Conservation (phyloP, 2,888 invertebrate species). For the Dromius quadrimaculatus region DNA sequence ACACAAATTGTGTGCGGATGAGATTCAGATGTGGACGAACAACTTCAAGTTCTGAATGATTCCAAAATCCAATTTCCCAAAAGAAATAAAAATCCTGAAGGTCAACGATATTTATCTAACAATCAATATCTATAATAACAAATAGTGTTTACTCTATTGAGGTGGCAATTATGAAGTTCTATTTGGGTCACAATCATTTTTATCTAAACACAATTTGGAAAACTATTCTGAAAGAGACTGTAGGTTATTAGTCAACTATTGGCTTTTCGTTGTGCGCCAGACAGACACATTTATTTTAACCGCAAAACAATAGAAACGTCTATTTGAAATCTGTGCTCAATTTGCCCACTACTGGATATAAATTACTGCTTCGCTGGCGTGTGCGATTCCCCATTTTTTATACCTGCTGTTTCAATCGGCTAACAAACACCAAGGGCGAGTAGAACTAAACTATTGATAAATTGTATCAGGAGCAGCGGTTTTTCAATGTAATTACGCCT, state of each 20-base stretch:
- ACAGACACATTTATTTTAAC: constrained; percentile 49
- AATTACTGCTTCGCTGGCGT: constrained; percentile 48
- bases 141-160: too few species aligned
- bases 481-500: constrained; percentile 43
- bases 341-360: constrained; percentile 53
- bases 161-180: constrained; percentile 15
- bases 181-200: constrained; percentile 20
- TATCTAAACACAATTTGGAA: constrained; percentile 30
- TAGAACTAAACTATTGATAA: constrained; percentile 48
- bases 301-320: constrained; percentile 53
- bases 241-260: constrained; percentile 48
- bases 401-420: constrained; percentile 41
- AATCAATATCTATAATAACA: too few species aligned
- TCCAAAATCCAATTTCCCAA: too few species aligned
- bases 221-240: constrained; percentile 17
- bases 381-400: constrained; percentile 50
- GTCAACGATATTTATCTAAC: too few species aligned
- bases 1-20: too few species aligned
- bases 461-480: constrained; percentile 45
- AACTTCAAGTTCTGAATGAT: too few species aligned
- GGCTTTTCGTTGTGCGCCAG: constrained; percentile 43
- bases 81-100: too few species aligned
- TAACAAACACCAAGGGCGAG: constrained; percentile 23
- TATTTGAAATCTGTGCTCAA: constrained; percentile 54
- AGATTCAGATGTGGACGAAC: too few species aligned